These are phyloP conservation scores for Drosophila ironensis DNA, from an alignment of 1,140 invertebrate genomes.

Conservation along the genomic window DNA sequence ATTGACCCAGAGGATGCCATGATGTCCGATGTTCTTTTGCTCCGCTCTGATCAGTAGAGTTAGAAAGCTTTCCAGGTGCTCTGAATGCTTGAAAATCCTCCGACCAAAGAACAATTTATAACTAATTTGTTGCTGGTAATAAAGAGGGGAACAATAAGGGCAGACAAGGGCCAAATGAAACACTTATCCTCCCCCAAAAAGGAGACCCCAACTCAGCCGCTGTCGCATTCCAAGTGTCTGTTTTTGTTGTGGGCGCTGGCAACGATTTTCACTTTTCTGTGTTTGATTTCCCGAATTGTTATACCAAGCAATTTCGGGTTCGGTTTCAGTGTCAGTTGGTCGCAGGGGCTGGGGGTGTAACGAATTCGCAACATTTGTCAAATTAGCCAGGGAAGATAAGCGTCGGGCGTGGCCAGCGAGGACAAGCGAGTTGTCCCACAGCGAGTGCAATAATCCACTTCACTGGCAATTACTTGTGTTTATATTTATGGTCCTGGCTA, in stretches of 20 bases:
- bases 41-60: too few relatives aligned
- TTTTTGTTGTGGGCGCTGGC: constrained; percentile 61
- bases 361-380: constrained; percentile 72
- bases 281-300: constrained; percentile 70
- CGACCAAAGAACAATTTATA: constrained; percentile 58
- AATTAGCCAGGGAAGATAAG: constrained; percentile 64
- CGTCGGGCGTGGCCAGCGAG: constrained; percentile 27
- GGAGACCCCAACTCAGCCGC: background rate
- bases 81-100: constrained; percentile 69
- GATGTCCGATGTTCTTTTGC: background rate
- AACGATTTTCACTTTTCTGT: constrained; percentile 74
- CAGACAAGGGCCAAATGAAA: background rate
- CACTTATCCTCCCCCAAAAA: background rate
- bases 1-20: constrained; percentile 57
- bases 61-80: too few relatives aligned
- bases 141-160: background rate
- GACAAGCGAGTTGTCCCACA: constrained; percentile 8
- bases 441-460: constrained; percentile 60
- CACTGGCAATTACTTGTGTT: constrained; percentile 58
- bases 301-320: constrained; percentile 31
- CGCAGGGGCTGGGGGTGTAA: constrained; percentile 22
- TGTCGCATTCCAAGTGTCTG: constrained; percentile 6
- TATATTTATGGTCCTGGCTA: constrained; percentile 52
- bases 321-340: constrained; percentile 27
- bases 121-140: constrained; percentile 58